Base-by-base conservation (phyloP, 2,797 vertebrate species). In the Hippocampus kuda region DNA sequence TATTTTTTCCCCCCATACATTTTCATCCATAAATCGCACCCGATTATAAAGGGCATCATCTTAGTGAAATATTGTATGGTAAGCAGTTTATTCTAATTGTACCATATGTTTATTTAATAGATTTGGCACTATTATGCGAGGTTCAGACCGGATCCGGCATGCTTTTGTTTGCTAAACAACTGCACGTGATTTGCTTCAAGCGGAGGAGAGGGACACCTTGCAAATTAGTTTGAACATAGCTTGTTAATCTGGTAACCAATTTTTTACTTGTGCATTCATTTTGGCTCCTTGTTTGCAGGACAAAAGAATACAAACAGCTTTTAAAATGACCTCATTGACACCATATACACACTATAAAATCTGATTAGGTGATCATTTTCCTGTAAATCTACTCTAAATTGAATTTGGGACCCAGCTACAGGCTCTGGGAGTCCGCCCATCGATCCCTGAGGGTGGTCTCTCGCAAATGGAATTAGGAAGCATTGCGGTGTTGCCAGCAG, bases 381-480 rank as follows among this genome's bases (percentile, higher is more conserved):
- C 30, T 9, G 30, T 61, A 38, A 61, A 61, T 34, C 16, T 20
- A 61, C 30, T 18, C 8, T 30, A 11, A 38, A 61, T 61, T 30
- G 18, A 61, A 61, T 61, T 22, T 61, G 7, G 30, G 24, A 11
- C 46, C 42, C 60, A 41, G 30, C 20, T 3, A 41, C 30, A n/a
- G 38, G 22, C 11, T 42, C 38, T 4, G 12, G 13, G 41, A 26
- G 41, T 20, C 59, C 59, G 2, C 59, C 59, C 30, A 64, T 44
- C 41, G 41, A 44, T 46, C 62, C n/a, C 26, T 46, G 6, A 3
- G 62, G 62, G 41, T 64, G 62, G 41, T 64, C 41, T 64, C 41
- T 24, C 15, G 22, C 24, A 46, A 61, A 71, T 73, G 57, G 67
- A 69, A 73, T 56, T 73, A 48, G 75, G 46, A 51, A 61, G 59